phyloP scores from a whole-genome alignment of 2,113 vertebrate genomes.

The Shinisaurus crocodilurus region DNA sequence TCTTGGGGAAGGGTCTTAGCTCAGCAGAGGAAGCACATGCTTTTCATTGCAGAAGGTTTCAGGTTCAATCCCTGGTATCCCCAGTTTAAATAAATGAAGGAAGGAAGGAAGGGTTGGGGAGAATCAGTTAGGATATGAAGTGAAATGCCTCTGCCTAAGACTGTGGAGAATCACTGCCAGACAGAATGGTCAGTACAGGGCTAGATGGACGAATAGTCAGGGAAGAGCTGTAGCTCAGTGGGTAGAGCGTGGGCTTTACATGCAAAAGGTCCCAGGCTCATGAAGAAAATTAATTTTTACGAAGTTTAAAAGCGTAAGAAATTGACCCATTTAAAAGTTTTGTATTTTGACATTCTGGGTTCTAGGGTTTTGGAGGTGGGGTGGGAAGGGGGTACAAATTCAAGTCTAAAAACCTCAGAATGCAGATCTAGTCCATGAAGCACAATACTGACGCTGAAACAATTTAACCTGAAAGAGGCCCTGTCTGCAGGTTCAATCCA shows the following conservation, averaged over 20 bases:
- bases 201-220: background rate
- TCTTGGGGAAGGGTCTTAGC: background rate
- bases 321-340: background rate
- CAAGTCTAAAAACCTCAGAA: background rate
- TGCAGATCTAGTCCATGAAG: background rate
- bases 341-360: background rate
- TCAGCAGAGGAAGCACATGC: background rate
- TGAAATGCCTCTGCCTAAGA: background rate
- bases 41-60: background rate
- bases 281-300: background rate
- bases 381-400: no score
- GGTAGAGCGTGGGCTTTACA: background rate
- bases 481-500: background rate
- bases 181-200: background rate
- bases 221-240: background rate
- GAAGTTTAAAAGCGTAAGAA: background rate
- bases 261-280: background rate
- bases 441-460: background rate
- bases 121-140: background rate
- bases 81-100: background rate
- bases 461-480: background rate
- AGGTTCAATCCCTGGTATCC: background rate
- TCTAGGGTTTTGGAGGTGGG: background rate
- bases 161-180: background rate
- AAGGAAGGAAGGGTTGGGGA: background rate